Conservation (phyloP, 2,113 vertebrate species). For the Manacus vitellinus region DNA sequence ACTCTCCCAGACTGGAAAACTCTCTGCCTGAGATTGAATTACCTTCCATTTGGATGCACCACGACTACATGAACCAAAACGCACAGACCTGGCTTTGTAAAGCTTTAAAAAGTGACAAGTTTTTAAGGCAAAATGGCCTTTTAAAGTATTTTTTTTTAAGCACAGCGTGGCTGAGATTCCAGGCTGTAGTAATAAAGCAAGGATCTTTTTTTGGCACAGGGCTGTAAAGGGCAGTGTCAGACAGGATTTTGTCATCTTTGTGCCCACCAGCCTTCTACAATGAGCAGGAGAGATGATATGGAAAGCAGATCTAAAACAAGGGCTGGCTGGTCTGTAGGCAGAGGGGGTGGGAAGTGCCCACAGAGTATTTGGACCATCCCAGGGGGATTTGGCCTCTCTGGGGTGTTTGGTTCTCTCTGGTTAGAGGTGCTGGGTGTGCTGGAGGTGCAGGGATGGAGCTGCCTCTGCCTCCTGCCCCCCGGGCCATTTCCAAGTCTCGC, state of each 20-base stretch:
- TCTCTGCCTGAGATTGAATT: neutral
- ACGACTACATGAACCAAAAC: accelerated
- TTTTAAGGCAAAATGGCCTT: neutral
- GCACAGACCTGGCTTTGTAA: neutral
- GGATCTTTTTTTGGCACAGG: neutral
- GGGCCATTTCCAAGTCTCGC: accelerated
- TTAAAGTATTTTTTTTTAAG: neutral
- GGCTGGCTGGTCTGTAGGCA: neutral
- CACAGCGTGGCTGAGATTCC: neutral
- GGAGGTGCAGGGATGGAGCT: neutral
- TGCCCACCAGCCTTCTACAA: neutral
- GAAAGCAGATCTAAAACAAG: accelerated
- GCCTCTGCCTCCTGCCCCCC: neutral
- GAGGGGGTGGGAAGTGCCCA: neutral
- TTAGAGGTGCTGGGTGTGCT: neutral
- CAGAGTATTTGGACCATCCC: neutral
- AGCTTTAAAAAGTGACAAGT: neutral
- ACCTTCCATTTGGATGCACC: neutral
- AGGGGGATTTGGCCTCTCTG: neutral
- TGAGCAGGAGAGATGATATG: accelerated
- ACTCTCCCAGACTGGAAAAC: neutral
- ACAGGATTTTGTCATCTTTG: neutral
- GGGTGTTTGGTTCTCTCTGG: neutral
- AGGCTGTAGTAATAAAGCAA: neutral
- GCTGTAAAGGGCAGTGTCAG: neutral